Evolutionary conservation across 2,113 vertebrate genomes (phyloP).

Genomic region (Fregata magnificens): DNA sequence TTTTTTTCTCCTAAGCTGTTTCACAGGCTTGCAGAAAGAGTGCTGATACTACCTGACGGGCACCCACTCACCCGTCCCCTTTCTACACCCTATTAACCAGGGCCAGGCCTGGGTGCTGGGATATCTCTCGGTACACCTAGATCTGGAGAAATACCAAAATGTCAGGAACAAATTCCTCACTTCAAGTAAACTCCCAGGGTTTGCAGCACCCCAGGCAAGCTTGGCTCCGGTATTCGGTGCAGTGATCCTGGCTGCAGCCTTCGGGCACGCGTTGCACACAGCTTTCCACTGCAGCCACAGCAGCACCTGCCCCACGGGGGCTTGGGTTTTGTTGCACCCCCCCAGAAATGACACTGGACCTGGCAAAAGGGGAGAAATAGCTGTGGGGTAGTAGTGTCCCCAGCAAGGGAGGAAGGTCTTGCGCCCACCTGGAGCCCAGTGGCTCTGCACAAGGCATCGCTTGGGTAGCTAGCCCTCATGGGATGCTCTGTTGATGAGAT

Average conservation of each 20-base stretch:
- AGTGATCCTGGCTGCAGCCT: not conserved
- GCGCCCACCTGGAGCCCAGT: too few species aligned
- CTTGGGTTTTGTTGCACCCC: not conserved
- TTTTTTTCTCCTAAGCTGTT: not conserved
- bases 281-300: not conserved
- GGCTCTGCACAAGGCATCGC: not conserved
- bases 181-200: not conserved
- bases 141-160: not conserved
- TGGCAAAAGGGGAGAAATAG: not conserved
- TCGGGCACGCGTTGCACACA: fast-evolving
- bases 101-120: not conserved
- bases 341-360: not conserved
- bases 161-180: not conserved
- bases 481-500: not conserved
- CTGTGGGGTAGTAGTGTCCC: too few species aligned
- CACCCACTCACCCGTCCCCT: not conserved
- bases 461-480: not conserved
- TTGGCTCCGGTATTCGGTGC: fast-evolving
- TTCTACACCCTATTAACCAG: not conserved
- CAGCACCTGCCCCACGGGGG: not conserved
- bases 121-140: not conserved
- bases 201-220: not conserved
- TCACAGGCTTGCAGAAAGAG: not conserved
- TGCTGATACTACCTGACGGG: not conserved
- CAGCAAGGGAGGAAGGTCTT: not conserved